Percentiles rank a stretch among this genome's conserved stretches.
Conservation (phyloP, 2,888 invertebrate species). For the Eristalis arbustorum region DNA sequence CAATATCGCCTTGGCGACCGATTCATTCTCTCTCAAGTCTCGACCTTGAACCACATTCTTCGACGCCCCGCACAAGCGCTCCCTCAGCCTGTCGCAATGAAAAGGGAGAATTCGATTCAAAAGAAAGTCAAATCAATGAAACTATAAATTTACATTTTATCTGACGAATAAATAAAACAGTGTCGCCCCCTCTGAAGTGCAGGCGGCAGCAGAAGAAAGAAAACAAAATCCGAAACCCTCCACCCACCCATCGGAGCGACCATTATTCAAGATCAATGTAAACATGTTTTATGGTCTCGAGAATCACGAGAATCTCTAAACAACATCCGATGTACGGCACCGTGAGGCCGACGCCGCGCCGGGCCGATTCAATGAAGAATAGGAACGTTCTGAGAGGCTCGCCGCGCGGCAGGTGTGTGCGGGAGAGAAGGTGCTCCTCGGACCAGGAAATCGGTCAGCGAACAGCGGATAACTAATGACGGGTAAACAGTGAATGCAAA, state of each 20-base stretch:
- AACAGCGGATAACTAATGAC: background rate
- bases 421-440: background rate
- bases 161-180: background rate
- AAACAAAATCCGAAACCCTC: background rate
- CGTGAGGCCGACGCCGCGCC: slow-evolving; percentile 7
- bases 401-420: background rate
- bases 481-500: slow-evolving; percentile 25
- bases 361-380: background rate
- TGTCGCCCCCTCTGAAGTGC: background rate
- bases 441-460: background rate
- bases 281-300: slow-evolving; percentile 38
- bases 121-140: slow-evolving; percentile 2
- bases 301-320: slow-evolving; percentile 15
- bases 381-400: background rate
- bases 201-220: background rate
- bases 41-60: background rate
- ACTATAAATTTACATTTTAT: slow-evolving; percentile 5
- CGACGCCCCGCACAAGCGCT: background rate
- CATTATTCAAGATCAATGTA: slow-evolving; percentile 58
- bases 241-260: slow-evolving; percentile 38
- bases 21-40: background rate
- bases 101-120: background rate
- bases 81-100: background rate
- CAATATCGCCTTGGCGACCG: background rate
- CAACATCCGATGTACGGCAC: background rate